Evolutionary conservation across 2,888 invertebrate genomes (phyloP).

Genomic region (Chaetoderma sp.): DNA sequence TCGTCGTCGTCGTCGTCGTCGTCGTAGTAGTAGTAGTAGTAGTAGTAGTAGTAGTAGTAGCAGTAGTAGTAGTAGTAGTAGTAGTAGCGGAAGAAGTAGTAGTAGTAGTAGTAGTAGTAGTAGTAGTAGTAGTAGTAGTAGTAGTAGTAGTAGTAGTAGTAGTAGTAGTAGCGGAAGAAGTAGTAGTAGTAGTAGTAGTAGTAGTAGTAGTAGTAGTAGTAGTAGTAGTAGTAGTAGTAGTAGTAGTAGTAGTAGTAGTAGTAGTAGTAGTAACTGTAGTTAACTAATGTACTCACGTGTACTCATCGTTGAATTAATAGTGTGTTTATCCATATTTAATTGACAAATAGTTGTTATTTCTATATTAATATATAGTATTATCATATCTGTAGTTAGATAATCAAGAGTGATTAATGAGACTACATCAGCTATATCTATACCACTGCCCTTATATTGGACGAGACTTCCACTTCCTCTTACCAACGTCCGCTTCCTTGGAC

Average conservation of each 20-base stretch:
- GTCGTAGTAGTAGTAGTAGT: too few relatives aligned
- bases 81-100: too few relatives aligned
- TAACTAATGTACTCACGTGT: neutral
- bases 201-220: slow-evolving; percentile 5
- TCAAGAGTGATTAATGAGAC: too few relatives aligned
- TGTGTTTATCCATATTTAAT: neutral
- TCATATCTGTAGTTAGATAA: too few relatives aligned
- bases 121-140: slow-evolving; percentile 26
- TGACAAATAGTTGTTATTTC: too few relatives aligned
- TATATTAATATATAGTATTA: too few relatives aligned
- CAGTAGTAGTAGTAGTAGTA: slow-evolving; percentile 7
- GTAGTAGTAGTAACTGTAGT: neutral
- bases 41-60: slow-evolving; percentile 28
- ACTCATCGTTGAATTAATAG: neutral
- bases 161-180: neutral
- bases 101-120: slow-evolving; percentile 23
- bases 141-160: slow-evolving; percentile 14
- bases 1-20: too few relatives aligned
- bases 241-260: neutral
- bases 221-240: slow-evolving; percentile 9
- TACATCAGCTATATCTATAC: too few relatives aligned
- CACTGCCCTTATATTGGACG: too few relatives aligned
- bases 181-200: too few relatives aligned
- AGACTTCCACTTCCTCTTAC: too few relatives aligned
- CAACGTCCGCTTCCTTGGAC: too few relatives aligned